Percentiles rank a stretch among this genome's conserved stretches.
Evolutionary conservation across 2,888 invertebrate species (phyloP).

Genomic region (Morpho achilles): DNA sequence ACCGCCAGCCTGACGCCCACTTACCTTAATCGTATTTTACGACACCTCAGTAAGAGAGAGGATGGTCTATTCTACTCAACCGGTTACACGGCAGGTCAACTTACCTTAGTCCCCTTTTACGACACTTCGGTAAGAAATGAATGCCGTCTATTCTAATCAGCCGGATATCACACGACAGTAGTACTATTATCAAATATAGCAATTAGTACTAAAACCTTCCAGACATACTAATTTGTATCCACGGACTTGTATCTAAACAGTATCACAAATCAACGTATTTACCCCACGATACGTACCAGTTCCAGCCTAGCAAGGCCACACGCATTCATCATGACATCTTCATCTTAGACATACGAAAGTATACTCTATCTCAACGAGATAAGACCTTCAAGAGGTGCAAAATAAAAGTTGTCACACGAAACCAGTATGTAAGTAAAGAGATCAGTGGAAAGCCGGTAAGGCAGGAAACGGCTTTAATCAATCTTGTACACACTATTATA

Average conservation of each 20-base stretch:
- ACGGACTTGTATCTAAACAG: constrained; percentile 12
- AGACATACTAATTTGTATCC: constrained; percentile 3
- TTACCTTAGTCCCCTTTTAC: too few species aligned
- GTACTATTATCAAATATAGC: too few species aligned
- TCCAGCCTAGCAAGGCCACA: constrained; percentile 26
- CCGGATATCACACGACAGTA: too few species aligned
- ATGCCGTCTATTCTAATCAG: too few species aligned
- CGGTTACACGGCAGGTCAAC: too few species aligned
- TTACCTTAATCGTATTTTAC: too few species aligned
- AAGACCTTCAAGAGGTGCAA: constrained; percentile 20
- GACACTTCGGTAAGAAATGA: too few species aligned
- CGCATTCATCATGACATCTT: constrained; percentile 3
- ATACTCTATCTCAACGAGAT: constrained; percentile 14
- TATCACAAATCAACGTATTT: constrained; percentile 19
- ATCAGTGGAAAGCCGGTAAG: constrained; percentile 43
- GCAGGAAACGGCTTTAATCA: constrained; percentile 45
- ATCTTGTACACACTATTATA: constrained; percentile 31
- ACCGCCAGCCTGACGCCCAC: too few species aligned
- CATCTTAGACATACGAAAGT: constrained; percentile 15
- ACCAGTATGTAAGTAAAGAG: constrained; percentile 44
- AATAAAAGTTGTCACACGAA: constrained; percentile 25
- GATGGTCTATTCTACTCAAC: too few species aligned
- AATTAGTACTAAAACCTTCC: too few species aligned
- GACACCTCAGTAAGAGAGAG: too few species aligned
- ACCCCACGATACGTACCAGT: constrained; percentile 17